Base-by-base conservation (phyloP, 2,113 vertebrate genomes). In the Percina caprodes region DNA sequence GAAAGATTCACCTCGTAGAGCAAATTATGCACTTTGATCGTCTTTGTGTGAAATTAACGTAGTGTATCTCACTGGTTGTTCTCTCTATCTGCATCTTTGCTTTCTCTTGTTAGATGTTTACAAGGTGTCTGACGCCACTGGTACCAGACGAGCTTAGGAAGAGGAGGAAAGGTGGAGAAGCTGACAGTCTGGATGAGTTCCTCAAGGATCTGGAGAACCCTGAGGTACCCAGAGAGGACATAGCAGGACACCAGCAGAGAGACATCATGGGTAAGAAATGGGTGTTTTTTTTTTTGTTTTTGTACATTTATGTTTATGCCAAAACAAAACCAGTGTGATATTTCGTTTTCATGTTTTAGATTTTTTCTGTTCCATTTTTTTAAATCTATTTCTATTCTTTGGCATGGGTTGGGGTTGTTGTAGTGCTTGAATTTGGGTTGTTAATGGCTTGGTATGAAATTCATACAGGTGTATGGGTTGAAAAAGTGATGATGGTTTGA, bases 121-220 rank as follows among this genome's bases (percentile, higher is more conserved):
- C 98, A 60, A 96, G 98, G 70, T 99, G 98, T 94, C 96, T 99
- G 90, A 99, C 98, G 35, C 98, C 98, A 0, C 93, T 99, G 91
- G 98, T 99, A 73, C 97, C 97, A 60, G 98, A 99, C 77, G 98
- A 99, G 77, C 93, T 99, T 68, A 95, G 97, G 86, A 98, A 97
- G 95, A 97, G 97, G 88, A 97, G 96, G 92, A 99, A 98, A 95
- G 98, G 98, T 48, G 98, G 98, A 24, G 98, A 99, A 91, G 98
- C 98, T 10, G 98, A 99, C 88, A 98, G 97, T 85, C 92, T 99
- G 89, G 97, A 99, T 87, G 98, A 99, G 82, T 98, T 99, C 92
- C 96, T 99, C 78, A 98, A 97, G 90, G 98, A 99, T 85, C 97
- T 99, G 92, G 98, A 99, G 92, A 98, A 99, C 82, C 97, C 97